Conservation (phyloP, 2,113 vertebrate species). For the Entosphenus tridentatus region DNA sequence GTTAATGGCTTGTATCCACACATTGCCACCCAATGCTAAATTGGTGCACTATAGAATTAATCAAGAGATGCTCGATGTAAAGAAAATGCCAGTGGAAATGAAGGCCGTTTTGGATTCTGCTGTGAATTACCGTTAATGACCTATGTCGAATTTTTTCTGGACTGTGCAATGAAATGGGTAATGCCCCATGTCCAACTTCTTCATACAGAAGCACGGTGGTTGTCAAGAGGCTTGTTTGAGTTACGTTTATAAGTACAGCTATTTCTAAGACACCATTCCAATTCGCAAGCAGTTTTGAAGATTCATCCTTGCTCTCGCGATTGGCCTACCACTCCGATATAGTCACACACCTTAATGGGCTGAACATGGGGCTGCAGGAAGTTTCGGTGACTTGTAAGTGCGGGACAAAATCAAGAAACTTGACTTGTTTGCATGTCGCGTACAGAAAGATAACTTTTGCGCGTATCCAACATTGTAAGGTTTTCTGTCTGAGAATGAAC, state of each 20-base stretch:
- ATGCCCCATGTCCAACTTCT: background rate
- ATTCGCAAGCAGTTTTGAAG: slow-evolving; percentile 1
- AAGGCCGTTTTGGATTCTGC: slow-evolving; percentile 2
- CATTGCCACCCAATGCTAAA: background rate
- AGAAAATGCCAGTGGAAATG: slow-evolving; percentile 5
- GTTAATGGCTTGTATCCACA: background rate
- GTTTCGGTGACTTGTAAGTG: slow-evolving; percentile 2
- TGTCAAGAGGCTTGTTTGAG: slow-evolving; percentile 1
- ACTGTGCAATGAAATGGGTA: background rate
- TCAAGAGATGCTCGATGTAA: background rate
- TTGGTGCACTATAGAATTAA: slow-evolving; percentile 4
- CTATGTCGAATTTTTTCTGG: background rate
- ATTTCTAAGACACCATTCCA: background rate
- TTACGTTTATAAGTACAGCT: background rate
- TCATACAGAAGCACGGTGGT: background rate
- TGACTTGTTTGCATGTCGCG: background rate
- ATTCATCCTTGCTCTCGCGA: slow-evolving; percentile 9
- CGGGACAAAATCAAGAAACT: background rate
- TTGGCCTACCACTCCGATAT: slow-evolving; percentile 10
- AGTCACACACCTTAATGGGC: slow-evolving; percentile 9
- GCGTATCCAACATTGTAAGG: background rate
- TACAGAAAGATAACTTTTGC: background rate
- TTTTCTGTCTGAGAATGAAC: background rate
- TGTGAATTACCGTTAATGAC: background rate
- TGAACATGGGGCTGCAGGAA: slow-evolving; percentile 10